phyloP scores from a whole-genome alignment of 2,797 vertebrate genomes.

The Enteromius anoplus region DNA sequence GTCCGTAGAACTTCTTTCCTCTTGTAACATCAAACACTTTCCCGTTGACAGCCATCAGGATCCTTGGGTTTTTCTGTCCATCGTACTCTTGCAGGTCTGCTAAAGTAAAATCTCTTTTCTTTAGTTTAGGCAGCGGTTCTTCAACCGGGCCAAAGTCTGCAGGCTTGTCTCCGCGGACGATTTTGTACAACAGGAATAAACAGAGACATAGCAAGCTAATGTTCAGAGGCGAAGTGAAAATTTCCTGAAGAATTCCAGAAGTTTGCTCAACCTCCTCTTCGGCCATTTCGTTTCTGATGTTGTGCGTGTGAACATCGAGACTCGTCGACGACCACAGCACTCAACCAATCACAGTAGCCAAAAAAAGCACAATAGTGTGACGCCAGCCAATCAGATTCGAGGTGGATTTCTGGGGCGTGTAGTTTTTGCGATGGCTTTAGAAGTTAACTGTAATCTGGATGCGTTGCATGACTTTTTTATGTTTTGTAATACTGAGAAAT shows the following conservation, averaged over 20 bases:
- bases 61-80: slow-evolving; percentile 81
- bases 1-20: slow-evolving; percentile 93
- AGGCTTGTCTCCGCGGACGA: slow-evolving; percentile 86
- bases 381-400: slow-evolving; percentile 48
- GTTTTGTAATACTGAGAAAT: not conserved
- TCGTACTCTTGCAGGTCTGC: slow-evolving; percentile 85
- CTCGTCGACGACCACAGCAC: not conserved
- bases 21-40: slow-evolving; percentile 96
- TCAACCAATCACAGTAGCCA: slow-evolving; percentile 51
- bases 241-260: slow-evolving; percentile 84
- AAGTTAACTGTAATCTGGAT: not conserved
- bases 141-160: slow-evolving; percentile 73
- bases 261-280: slow-evolving; percentile 73
- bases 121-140: slow-evolving; percentile 80
- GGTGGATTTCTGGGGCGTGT: slow-evolving; percentile 21
- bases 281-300: slow-evolving; percentile 69
- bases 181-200: slow-evolving; percentile 90
- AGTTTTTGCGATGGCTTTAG: not conserved
- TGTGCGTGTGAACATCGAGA: slow-evolving; percentile 19
- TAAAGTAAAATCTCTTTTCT: slow-evolving; percentile 88
- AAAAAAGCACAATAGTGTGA: not conserved
- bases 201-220: slow-evolving; percentile 89
- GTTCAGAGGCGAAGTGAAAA: slow-evolving; percentile 90
- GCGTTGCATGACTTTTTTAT: not conserved
- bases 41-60: slow-evolving; percentile 92